Conservation (phyloP, 1,140 invertebrate genomes). For the Ridgeia piscesae region DNA sequence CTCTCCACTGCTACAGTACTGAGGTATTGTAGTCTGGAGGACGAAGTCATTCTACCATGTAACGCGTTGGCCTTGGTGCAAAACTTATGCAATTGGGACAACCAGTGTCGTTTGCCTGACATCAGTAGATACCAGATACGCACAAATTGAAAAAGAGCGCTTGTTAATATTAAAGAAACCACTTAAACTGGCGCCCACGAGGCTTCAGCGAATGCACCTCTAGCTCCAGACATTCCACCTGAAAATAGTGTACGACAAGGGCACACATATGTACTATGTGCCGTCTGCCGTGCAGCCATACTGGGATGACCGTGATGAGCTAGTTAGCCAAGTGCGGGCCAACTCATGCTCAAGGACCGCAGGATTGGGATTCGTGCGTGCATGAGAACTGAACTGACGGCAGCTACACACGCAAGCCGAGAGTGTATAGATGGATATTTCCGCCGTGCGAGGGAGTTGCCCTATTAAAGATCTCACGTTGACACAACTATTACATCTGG, state of each 20-base stretch:
- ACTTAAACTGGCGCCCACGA: slow-evolving; percentile 46
- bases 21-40: slow-evolving; percentile 38
- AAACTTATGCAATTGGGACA: slow-evolving; percentile 42
- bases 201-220: slow-evolving; percentile 59
- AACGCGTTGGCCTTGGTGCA: slow-evolving; percentile 49
- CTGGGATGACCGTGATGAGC: neutral
- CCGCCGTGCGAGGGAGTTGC: neutral
- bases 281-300: neutral
- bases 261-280: slow-evolving; percentile 45
- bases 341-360: neutral
- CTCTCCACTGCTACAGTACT: slow-evolving; percentile 32
- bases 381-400: neutral
- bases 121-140: slow-evolving; percentile 30
- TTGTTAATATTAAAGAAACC: slow-evolving; percentile 56
- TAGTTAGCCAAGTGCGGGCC: neutral
- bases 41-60: slow-evolving; percentile 38
- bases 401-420: neutral
- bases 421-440: neutral
- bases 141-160: slow-evolving; percentile 50
- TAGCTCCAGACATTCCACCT: slow-evolving; percentile 57
- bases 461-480: too few relatives aligned
- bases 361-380: neutral
- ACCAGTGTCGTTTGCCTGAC: slow-evolving; percentile 36
- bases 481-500: too few relatives aligned
- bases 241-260: slow-evolving; percentile 48